A percentile compares a stretch with the other conserved stretches of the same genome.
phyloP scores from a whole-genome alignment of 2,888 invertebrate genomes.

The Dolomedes plantarius region DNA sequence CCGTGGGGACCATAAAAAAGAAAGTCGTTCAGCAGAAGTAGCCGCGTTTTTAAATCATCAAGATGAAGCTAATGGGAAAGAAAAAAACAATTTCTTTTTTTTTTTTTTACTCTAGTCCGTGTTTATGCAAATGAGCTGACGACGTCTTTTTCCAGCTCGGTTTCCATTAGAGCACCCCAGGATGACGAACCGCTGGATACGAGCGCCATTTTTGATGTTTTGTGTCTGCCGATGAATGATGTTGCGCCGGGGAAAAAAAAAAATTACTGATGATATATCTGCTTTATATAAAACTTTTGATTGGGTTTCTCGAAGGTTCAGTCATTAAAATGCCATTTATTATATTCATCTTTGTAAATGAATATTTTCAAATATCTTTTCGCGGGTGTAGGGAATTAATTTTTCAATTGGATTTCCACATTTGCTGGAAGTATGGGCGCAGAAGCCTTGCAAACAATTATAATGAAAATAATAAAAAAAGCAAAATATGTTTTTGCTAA shows the following conservation, averaged over 20 bases:
- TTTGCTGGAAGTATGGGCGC: too few relatives aligned
- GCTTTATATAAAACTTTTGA: background rate
- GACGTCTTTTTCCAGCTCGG: slow-evolving; percentile 65
- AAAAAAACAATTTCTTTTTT: slow-evolving; percentile 56
- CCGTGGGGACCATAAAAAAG: slow-evolving; percentile 10
- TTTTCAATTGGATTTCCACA: too few relatives aligned
- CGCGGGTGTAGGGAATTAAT: too few relatives aligned
- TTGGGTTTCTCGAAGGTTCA: background rate
- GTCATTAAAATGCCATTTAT: slow-evolving; percentile 1
- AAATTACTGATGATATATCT: background rate
- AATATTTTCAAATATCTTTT: too few relatives aligned
- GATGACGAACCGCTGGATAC: background rate
- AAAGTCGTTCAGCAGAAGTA: slow-evolving; percentile 62
- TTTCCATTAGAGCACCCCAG: slow-evolving; percentile 45
- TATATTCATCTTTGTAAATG: too few relatives aligned
- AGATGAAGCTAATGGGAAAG: slow-evolving; percentile 57
- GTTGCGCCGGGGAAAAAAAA: background rate
- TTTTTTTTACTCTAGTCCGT: slow-evolving; percentile 23
- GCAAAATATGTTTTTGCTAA: too few relatives aligned
- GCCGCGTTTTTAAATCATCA: slow-evolving; percentile 69
- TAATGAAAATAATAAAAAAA: too few relatives aligned
- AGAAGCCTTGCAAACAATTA: too few relatives aligned
- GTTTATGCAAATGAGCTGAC: slow-evolving; percentile 71
- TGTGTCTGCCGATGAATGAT: background rate
- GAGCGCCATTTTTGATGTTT: slow-evolving; percentile 41